Evolutionary conservation across 2,797 vertebrate species (phyloP).

Genomic region (Sebastes cheni): DNA sequence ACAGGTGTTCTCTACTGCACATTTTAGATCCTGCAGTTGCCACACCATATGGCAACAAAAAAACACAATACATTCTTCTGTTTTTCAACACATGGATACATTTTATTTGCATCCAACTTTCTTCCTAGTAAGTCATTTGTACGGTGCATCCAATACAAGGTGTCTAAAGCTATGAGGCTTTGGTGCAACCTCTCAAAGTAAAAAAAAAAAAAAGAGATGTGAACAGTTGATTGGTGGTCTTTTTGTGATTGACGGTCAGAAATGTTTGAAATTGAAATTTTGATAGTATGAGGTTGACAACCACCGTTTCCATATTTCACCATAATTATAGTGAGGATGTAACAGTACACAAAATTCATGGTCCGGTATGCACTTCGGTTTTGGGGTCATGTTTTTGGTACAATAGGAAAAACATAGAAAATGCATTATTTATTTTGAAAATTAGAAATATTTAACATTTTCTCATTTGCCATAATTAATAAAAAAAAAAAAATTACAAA

Average conservation of each 20-base stretch:
- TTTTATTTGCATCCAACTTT: background rate
- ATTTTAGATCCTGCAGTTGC: background rate
- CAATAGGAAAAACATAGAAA: too few species aligned
- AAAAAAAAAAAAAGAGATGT: background rate
- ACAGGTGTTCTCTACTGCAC: background rate
- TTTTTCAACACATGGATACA: background rate
- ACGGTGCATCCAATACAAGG: background rate
- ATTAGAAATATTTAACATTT: too few species aligned
- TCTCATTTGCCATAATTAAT: too few species aligned
- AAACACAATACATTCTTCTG: background rate
- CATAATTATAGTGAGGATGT: background rate
- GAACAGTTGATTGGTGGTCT: background rate
- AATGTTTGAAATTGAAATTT: background rate
- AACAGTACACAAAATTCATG: too few species aligned
- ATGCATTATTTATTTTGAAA: too few species aligned
- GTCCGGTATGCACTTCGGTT: too few species aligned
- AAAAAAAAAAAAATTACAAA: too few species aligned
- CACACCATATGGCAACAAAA: background rate
- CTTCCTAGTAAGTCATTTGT: background rate
- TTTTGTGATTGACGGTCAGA: background rate
- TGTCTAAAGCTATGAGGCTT: background rate
- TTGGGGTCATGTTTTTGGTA: too few species aligned
- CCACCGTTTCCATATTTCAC: conserved; percentile 17
- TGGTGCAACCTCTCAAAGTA: background rate
- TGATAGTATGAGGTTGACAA: conserved; percentile 25